Base-by-base conservation (phyloP, 1,140 invertebrate species). In the Philopotamus ludificatus region DNA sequence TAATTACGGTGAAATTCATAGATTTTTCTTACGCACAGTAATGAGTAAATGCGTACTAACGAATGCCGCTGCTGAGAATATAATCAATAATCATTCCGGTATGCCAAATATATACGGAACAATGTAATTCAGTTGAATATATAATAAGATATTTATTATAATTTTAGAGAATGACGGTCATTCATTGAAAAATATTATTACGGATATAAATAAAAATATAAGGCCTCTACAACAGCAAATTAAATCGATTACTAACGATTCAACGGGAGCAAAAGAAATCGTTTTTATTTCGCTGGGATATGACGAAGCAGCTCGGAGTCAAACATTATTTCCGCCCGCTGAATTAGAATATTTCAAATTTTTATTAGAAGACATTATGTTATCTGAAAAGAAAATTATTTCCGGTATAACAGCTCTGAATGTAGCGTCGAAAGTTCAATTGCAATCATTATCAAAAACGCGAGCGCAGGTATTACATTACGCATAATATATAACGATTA, bases 321-420 rank as follows among this genome's bases (percentile, higher is more conserved):
- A 58, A 12, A 22, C 18, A 3, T 9, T 28, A 22, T 60, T 26
- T n/a, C 1, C 42, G 1, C 41, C 41, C 18, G 42, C 21, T 1
- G 57, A 60, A 4, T 12, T 60, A 2, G 16, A 60, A 2, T 60
- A 60, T 49, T 60, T 60, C 12, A 60, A 60, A 28, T 47, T 15
- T 15, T 16, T 60, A 1, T 26, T 60, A 26, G 57, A 60, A 18
- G 42, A 47, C 3, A 60, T 60, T 3, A 18, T 60, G 2, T 10
- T 26, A 1, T 47, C 57, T 1, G 21, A 25, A 4, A 7, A 16
- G 1, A 60, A 60, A 20, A 23, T 12, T 26, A 47, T 47, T 1
- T 60, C 57, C 7, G 57, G 41, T 1, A 60, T 60, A 25, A 18
- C 12, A 2, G 42, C 57, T 1, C 9, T 60, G 2, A 60, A 60